Evolutionary conservation across 2,113 vertebrate species (phyloP).

Genomic region (Callorhinus ursinus): DNA sequence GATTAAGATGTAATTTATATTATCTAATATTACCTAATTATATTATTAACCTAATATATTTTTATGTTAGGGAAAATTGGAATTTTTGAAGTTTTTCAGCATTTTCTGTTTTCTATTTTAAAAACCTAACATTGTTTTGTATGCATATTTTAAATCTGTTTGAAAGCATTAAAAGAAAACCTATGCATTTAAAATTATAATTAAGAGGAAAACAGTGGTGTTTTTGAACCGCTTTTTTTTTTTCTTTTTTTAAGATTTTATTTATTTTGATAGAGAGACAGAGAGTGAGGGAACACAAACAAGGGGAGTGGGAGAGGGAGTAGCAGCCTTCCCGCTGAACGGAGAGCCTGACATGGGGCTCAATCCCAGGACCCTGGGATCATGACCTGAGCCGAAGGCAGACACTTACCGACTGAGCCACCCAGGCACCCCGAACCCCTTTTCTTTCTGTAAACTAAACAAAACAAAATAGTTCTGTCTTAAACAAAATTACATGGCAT

Average conservation of each 20-base stretch:
- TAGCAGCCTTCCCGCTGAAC: too few relatives aligned
- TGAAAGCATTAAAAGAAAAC: constrained; percentile 12
- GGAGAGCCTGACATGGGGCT: too few relatives aligned
- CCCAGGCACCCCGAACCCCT: too few relatives aligned
- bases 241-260: too few relatives aligned
- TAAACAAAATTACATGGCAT: not conserved
- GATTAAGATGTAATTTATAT: not conserved
- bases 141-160: not conserved
- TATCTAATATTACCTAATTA: not conserved
- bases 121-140: not conserved
- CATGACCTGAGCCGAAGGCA: too few relatives aligned
- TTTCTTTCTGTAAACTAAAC: not conserved
- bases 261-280: too few relatives aligned
- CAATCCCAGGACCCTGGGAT: too few relatives aligned
- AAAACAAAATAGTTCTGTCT: not conserved
- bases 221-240: not conserved
- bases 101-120: not conserved
- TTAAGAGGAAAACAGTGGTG: not conserved
- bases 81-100: constrained; percentile 5
- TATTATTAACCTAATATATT: not conserved
- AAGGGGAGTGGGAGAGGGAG: too few relatives aligned
- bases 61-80: not conserved
- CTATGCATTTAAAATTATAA: not conserved
- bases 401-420: too few relatives aligned
- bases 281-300: too few relatives aligned